These are phyloP conservation scores for Malurus melanocephalus DNA, from an alignment of 2,113 vertebrate species.

Conservation along the genomic window DNA sequence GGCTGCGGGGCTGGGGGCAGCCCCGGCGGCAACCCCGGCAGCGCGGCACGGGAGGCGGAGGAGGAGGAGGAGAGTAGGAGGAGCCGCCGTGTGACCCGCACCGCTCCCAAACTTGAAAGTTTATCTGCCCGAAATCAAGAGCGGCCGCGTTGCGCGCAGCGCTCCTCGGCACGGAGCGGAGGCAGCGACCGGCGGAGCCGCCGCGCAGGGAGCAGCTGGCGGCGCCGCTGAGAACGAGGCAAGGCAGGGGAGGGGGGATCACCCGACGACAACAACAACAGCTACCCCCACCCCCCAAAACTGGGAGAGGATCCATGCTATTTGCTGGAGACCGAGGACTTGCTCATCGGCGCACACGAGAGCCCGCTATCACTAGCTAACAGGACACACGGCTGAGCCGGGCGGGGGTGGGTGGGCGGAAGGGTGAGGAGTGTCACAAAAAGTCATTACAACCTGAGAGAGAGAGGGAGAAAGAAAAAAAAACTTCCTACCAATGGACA, in stretches of 20 bases:
- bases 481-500: constrained; percentile 65
- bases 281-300: neutral
- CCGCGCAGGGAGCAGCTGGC: neutral
- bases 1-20: neutral
- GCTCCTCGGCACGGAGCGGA: constrained; percentile 19
- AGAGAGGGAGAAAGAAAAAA: constrained; percentile 4
- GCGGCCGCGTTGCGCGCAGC: constrained; percentile 38
- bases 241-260: neutral
- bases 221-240: neutral
- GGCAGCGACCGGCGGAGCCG: neutral
- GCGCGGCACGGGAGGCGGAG: constrained; percentile 23
- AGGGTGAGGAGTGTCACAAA: constrained; percentile 21
- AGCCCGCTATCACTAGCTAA: constrained; percentile 21
- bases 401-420: neutral
- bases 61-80: constrained; percentile 57
- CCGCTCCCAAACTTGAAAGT: constrained; percentile 77
- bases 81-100: constrained; percentile 65
- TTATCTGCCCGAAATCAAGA: constrained; percentile 69
- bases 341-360: neutral
- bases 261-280: neutral
- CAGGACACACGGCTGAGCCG: neutral
- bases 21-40: constrained; percentile 28
- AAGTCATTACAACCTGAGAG: constrained; percentile 53
- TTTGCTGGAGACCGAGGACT: constrained; percentile 23
- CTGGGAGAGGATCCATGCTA: constrained; percentile 20